A percentile compares a stretch with the other conserved stretches of the same genome.
Conservation (phyloP, 2,797 vertebrate genomes). For the Bovichtus variegatus region DNA sequence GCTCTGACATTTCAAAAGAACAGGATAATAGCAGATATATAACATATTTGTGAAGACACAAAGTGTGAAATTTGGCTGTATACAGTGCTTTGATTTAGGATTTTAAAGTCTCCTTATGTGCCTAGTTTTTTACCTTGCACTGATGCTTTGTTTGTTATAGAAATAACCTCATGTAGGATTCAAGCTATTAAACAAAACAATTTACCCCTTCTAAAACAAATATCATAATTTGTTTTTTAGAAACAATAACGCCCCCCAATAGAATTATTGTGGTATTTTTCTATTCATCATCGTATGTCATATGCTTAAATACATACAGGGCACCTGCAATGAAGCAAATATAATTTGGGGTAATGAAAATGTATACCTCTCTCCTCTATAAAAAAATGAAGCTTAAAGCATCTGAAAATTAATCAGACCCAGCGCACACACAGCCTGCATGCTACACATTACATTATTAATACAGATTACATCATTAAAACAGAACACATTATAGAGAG, state of each 20-base stretch:
- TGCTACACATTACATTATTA: constrained; percentile 52
- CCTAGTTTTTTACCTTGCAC: not conserved
- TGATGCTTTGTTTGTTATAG: not conserved
- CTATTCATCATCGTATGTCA: not conserved
- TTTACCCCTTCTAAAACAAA: not conserved
- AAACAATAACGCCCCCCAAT: not conserved
- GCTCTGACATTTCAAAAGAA: not conserved
- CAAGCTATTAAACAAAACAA: not conserved
- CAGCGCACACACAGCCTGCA: constrained; percentile 19
- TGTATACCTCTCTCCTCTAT: not conserved
- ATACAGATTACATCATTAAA: constrained; percentile 62
- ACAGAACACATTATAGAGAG: constrained; percentile 40
- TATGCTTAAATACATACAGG: constrained; percentile 1
- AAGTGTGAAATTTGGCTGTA: not conserved
- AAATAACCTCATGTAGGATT: not conserved
- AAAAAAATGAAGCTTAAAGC: constrained; percentile 34
- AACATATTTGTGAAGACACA: not conserved
- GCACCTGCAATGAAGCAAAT: constrained; percentile 10
- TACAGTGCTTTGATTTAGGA: not conserved
- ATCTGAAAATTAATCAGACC: constrained; percentile 35
- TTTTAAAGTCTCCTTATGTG: not conserved
- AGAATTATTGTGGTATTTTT: not conserved
- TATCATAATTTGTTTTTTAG: not conserved
- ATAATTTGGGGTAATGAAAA: constrained; percentile 42
- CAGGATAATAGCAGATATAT: not conserved